Evolutionary conservation across 1,140 invertebrate genomes (phyloP).

Genomic region (Melanaphis sacchari): DNA sequence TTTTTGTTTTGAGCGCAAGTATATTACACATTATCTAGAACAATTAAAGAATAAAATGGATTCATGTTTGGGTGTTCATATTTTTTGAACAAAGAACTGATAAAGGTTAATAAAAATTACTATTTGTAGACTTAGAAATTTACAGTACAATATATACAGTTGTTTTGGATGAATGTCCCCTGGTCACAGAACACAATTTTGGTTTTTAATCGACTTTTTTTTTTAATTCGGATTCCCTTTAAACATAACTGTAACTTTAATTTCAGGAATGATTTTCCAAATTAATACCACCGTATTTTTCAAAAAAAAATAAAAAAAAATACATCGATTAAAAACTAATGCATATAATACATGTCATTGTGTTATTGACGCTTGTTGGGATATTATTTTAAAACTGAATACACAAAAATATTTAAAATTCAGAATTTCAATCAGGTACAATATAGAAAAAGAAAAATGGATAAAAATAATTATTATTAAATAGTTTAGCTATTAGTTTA

Average conservation of each 20-base stretch:
- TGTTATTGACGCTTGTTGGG: neutral
- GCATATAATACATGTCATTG: neutral
- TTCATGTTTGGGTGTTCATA: neutral
- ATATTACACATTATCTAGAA: neutral
- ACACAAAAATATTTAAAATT: constrained; percentile 38
- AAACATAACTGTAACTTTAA: neutral
- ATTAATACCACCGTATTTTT: neutral
- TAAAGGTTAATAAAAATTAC: neutral
- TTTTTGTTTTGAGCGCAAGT: constrained; percentile 12
- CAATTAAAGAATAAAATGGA: neutral
- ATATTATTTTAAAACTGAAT: neutral
- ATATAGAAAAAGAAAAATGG: constrained; percentile 11
- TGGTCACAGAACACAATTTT: neutral
- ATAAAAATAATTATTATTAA: neutral
- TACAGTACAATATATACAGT: neutral
- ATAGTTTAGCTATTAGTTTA: constrained; percentile 22
- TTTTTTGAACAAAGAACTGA: neutral
- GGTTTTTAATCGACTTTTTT: neutral
- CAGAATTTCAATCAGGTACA: constrained; percentile 44
- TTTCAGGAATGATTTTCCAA: constrained; percentile 1
- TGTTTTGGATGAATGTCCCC: neutral
- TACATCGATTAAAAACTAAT: neutral
- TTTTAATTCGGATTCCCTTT: neutral
- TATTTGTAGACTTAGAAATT: neutral
- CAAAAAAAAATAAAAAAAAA: neutral